These are phyloP conservation scores for Petromus typicus DNA, from an alignment of 2,113 vertebrate genomes.

Conservation along the genomic window DNA sequence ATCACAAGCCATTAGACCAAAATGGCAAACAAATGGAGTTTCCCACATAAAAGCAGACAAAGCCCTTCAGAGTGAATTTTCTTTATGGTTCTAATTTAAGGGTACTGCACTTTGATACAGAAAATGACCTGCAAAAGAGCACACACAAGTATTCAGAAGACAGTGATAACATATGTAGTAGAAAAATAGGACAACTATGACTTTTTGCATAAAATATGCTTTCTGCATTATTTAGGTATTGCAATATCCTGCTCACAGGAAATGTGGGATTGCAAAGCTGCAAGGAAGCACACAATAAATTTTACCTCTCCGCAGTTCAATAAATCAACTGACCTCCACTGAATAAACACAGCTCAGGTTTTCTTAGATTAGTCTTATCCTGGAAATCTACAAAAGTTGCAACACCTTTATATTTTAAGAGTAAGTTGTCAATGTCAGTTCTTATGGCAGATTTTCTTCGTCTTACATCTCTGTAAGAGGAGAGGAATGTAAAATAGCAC, in stretches of 20 bases:
- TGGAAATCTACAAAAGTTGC: background rate
- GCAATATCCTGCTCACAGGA: background rate
- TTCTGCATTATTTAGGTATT: conserved; percentile 48
- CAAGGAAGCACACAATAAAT: conserved; percentile 22
- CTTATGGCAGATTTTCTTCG: background rate
- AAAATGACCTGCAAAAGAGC: background rate
- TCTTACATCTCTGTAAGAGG: background rate
- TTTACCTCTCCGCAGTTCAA: conserved; percentile 46
- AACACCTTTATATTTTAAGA: conserved; percentile 55
- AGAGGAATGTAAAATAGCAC: background rate
- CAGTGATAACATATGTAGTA: background rate
- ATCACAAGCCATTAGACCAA: background rate
- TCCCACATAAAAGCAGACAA: conserved; percentile 5
- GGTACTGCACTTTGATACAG: background rate
- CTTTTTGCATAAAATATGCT: background rate
- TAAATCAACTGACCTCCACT: conserved; percentile 30
- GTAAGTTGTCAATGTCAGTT: conserved; percentile 55
- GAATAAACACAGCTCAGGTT: conserved; percentile 47
- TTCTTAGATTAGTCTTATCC: conserved; percentile 45
- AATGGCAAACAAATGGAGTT: background rate
- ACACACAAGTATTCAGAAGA: background rate
- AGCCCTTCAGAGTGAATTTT: background rate
- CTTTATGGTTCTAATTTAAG: background rate
- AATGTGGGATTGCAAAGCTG: background rate
- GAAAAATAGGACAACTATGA: background rate